phyloP scores from a whole-genome alignment of 2,113 vertebrate genomes.

The Gila orcuttii region DNA sequence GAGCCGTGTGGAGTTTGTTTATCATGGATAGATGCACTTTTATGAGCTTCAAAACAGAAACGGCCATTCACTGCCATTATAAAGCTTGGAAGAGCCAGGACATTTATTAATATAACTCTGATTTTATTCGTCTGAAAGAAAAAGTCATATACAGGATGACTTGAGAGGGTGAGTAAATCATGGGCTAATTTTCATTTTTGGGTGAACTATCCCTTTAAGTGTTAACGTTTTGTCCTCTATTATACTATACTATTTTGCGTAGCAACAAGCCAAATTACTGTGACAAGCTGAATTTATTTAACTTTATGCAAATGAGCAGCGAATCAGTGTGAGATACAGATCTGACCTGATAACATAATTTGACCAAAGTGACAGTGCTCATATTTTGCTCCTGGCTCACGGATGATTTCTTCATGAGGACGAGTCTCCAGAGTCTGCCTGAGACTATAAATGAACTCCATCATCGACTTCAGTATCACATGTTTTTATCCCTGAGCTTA shows the following conservation, averaged over 20 bases:
- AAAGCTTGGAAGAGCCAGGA: too few species aligned
- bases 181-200: too few species aligned
- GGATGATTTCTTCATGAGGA: background rate
- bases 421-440: background rate
- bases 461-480: background rate
- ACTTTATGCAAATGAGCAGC: background rate
- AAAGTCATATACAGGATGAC: too few species aligned
- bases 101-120: too few species aligned
- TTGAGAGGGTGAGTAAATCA: too few species aligned
- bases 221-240: background rate
- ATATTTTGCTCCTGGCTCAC: background rate
- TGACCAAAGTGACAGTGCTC: background rate
- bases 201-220: too few species aligned
- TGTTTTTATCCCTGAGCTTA: background rate
- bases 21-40: too few species aligned
- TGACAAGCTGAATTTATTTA: background rate
- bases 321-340: background rate
- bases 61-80: too few species aligned
- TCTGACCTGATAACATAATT: background rate
- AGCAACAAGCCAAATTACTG: background rate
- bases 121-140: too few species aligned
- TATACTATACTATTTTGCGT: background rate
- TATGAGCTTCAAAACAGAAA: too few species aligned
- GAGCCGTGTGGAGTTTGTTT: too few species aligned
- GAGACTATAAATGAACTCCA: background rate